A percentile compares a stretch with the other conserved stretches of the same genome.
Conservation (phyloP, 2,113 vertebrate species). For the Sinocyclocheilus grahami region DNA sequence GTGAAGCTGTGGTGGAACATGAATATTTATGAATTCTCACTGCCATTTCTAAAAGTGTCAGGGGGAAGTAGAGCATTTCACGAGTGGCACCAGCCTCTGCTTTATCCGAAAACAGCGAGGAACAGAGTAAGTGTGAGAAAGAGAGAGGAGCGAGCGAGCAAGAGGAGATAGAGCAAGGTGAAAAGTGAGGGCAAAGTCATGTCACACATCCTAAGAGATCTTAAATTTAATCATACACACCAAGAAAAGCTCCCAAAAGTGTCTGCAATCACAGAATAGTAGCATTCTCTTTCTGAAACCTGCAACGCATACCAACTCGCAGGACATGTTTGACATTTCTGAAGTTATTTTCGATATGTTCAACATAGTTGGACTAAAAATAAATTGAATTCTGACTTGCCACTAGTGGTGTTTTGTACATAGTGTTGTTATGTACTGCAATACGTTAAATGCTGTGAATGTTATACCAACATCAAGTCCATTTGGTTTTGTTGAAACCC, state of each 20-base stretch:
- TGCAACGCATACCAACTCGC: background rate
- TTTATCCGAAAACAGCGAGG: conserved; percentile 23
- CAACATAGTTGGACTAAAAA: background rate
- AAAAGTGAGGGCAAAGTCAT: conserved; percentile 36
- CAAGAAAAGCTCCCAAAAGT: conserved; percentile 14
- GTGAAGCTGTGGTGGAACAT: background rate
- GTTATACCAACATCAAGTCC: background rate
- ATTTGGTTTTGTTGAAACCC: background rate
- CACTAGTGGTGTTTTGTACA: background rate
- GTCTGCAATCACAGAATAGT: conserved; percentile 6
- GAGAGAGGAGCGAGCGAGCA: background rate
- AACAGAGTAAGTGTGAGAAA: background rate
- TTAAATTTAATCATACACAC: conserved; percentile 54
- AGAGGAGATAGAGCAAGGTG: background rate
- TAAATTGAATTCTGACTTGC: conserved; percentile 18
- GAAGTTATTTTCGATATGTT: conserved; percentile 6
- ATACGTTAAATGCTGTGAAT: background rate
- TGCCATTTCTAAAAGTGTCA: conserved; percentile 45
- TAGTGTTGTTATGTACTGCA: background rate
- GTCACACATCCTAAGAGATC: conserved; percentile 45
- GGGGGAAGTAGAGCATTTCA: conserved; percentile 36
- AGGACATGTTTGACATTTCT: conserved; percentile 16
- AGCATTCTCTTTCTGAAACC: background rate
- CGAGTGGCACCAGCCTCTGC: conserved; percentile 20
- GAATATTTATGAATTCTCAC: conserved; percentile 39